phyloP scores from a whole-genome alignment of 2,113 vertebrate species.

The Misgurnus mizolepis region DNA sequence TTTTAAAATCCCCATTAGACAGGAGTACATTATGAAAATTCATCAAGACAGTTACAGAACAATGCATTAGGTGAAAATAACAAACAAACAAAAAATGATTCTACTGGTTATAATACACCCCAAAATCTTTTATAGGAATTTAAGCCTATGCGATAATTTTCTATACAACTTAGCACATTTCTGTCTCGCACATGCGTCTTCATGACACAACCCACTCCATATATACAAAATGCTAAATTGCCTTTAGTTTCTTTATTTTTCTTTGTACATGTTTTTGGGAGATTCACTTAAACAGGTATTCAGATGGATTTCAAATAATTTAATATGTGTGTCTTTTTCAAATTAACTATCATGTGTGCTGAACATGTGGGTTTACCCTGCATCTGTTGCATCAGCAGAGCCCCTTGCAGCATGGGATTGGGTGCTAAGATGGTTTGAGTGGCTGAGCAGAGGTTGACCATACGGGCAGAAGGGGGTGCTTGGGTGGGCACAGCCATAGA shows the following conservation, averaged over 20 bases:
- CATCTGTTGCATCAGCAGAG: conserved; percentile 94
- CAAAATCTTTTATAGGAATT: no score
- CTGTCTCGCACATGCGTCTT: no score
- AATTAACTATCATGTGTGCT: no score
- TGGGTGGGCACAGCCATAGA: conserved; percentile 66
- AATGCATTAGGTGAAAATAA: background rate
- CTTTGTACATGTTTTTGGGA: background rate
- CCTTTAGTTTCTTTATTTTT: no score
- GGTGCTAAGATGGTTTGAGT: conserved; percentile 83
- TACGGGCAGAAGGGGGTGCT: conserved; percentile 76
- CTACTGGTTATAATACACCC: no score
- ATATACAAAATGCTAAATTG: no score
- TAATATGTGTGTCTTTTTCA: no score
- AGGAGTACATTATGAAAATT: background rate
- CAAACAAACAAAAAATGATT: no score
- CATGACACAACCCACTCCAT: no score
- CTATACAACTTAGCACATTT: no score
- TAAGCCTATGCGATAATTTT: no score
- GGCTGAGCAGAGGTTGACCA: conserved; percentile 85
- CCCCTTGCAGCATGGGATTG: conserved; percentile 90
- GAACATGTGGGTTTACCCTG: conserved; percentile 79
- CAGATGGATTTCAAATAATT: no score
- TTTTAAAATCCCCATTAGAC: background rate
- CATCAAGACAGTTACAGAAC: background rate
- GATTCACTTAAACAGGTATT: background rate